Conservation (phyloP, 2,113 vertebrate species). For the Larimichthys polyactis region DNA sequence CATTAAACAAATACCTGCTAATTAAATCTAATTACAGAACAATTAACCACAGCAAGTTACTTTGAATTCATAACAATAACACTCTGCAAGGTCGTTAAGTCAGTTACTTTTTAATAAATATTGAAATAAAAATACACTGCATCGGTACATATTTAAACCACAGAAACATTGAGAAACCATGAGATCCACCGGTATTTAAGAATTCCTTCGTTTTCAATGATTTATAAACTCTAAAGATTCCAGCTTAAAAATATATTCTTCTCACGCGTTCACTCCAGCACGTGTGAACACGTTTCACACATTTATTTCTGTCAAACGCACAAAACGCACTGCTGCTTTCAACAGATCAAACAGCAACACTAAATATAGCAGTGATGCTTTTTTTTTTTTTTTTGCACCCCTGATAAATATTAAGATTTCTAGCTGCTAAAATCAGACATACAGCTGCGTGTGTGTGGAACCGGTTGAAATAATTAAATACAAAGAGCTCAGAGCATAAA, state of each 20-base stretch:
- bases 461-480: neutral
- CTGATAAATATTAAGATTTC: slow-evolving; percentile 42
- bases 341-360: slow-evolving; percentile 47
- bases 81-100: neutral
- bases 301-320: slow-evolving; percentile 22
- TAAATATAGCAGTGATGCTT: slow-evolving; percentile 60
- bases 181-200: slow-evolving; percentile 13
- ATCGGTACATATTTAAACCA: slow-evolving; percentile 34
- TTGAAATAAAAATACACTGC: slow-evolving; percentile 50
- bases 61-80: slow-evolving; percentile 18
- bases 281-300: slow-evolving; percentile 28
- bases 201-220: slow-evolving; percentile 36
- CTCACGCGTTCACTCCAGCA: neutral
- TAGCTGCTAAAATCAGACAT: slow-evolving; percentile 29
- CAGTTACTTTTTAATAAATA: slow-evolving; percentile 67
- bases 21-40: slow-evolving; percentile 18
- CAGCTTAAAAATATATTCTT: slow-evolving; percentile 24
- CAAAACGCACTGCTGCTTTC: slow-evolving; percentile 13
- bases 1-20: slow-evolving; percentile 1
- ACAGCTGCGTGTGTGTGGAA: slow-evolving; percentile 23
- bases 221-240: slow-evolving; percentile 14
- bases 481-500: no score
- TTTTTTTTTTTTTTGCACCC: slow-evolving; percentile 11
- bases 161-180: slow-evolving; percentile 38
- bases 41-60: slow-evolving; percentile 8